Base-by-base conservation (phyloP, 2,113 vertebrate species). In the Bagarius yarrelli region DNA sequence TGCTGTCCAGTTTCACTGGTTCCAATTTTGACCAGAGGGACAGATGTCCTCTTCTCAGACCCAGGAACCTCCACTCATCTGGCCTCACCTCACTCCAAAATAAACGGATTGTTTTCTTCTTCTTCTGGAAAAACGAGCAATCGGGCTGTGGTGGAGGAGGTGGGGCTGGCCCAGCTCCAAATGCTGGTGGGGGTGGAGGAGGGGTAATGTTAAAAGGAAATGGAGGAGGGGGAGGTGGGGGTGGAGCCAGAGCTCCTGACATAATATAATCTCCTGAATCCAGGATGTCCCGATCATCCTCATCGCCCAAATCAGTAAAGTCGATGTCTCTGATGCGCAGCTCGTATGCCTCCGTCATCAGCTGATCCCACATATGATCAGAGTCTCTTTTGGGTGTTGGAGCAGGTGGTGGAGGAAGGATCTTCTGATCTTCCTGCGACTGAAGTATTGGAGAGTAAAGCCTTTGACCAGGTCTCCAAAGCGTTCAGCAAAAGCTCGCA, bases 301-400 rank as follows among this genome's bases (percentile, higher is more conserved):
- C 95, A 44, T 98, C 97, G 40, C 91, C 94, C 82, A 99, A 90
- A 89, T 99, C 97, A 2, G 96, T 99, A 91, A 98, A 99, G 93
- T 97, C 95, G 90, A 98, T 97, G 88, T 98, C 97, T 83, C 96
- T 94, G 87, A 98, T 98, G 91, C 94, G 94, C 78, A 99, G 95
- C 90, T 98, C 95, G 79, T 95, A 93, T 0, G 97, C 96, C 87
- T 94, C 96, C 85, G 95, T 95, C 93, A 99, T 93, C 79, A 99
- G 95, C 91, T 98, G 96, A 92, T 99, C 97, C 97, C 97, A 98
- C 88, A 99, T 98, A 3, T 95, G 95, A 86, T 99, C 97, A 0
- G 95, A 97, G 85, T 99, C 97, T 23, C 95, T 93, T 78, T 93
- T 93, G 53, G 90, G 89, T 0, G 87, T 79, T 5, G 40, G 50